These are phyloP conservation scores for Alitta virens DNA, from an alignment of 2,888 invertebrate species.

Conservation along the genomic window DNA sequence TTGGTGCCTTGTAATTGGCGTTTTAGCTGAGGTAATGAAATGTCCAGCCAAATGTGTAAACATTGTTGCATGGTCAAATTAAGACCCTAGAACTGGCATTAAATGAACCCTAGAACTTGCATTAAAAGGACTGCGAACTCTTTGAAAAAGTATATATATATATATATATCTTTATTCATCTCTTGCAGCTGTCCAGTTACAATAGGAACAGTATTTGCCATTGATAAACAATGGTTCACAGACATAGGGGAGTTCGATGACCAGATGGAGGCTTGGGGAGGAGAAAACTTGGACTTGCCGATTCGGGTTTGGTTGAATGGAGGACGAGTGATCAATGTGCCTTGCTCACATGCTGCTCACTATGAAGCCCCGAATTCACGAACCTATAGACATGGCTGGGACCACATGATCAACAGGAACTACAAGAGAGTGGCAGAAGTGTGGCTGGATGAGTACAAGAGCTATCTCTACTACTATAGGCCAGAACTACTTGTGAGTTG, in stretches of 20 bases:
- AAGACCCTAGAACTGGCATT: too few relatives aligned
- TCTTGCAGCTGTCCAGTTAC: slow-evolving; percentile 15
- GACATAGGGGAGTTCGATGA: slow-evolving; percentile 25
- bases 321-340: slow-evolving; percentile 21
- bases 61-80: too few relatives aligned
- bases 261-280: slow-evolving; percentile 24
- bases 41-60: too few relatives aligned
- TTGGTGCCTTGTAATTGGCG: too few relatives aligned
- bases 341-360: slow-evolving; percentile 22
- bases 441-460: slow-evolving; percentile 22
- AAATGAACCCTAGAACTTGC: too few relatives aligned
- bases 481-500: slow-evolving; percentile 19
- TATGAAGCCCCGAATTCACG: slow-evolving; percentile 14
- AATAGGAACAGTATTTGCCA: slow-evolving; percentile 20
- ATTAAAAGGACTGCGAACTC: too few relatives aligned
- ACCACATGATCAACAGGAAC: slow-evolving; percentile 10
- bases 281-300: slow-evolving; percentile 24
- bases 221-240: slow-evolving; percentile 19
- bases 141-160: too few relatives aligned
- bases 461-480: slow-evolving; percentile 16
- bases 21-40: too few relatives aligned
- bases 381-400: slow-evolving; percentile 10
- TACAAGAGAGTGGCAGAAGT: slow-evolving; percentile 25
- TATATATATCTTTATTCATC: too few relatives aligned
- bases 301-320: slow-evolving; percentile 24